phyloP scores from a whole-genome alignment of 2,888 invertebrate species.

The Campopleginae sp. region DNA sequence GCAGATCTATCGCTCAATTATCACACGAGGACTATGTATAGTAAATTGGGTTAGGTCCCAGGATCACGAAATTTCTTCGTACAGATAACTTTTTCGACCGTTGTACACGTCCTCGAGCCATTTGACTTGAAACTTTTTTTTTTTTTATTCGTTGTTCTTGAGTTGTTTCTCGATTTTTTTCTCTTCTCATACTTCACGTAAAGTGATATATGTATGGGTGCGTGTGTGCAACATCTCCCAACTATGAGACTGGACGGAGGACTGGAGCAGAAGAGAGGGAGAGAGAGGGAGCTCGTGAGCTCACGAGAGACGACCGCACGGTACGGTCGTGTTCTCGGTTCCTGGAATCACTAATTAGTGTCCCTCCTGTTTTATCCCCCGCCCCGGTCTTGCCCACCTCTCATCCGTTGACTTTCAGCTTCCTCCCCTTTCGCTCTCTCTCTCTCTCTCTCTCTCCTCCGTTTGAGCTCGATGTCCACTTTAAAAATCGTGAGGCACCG shows the following conservation, averaged over 20 bases:
- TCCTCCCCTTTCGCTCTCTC: constrained; percentile 71
- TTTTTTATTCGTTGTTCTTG: constrained; percentile 62
- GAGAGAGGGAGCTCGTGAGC: constrained; percentile 31
- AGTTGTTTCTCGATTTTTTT: constrained; percentile 53
- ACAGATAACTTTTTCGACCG: constrained; percentile 62
- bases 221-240: constrained; percentile 34
- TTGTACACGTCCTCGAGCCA: constrained; percentile 61
- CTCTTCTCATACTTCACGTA: constrained; percentile 52
- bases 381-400: constrained; percentile 71
- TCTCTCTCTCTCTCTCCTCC: constrained; percentile 69
- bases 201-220: constrained; percentile 24
- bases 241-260: constrained; percentile 37
- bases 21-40: constrained; percentile 37
- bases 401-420: constrained; percentile 72
- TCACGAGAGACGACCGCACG: constrained; percentile 74
- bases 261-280: constrained; percentile 41
- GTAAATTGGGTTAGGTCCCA: constrained; percentile 27
- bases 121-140: constrained; percentile 49
- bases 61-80: constrained; percentile 54
- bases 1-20: constrained; percentile 50
- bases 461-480: constrained; percentile 66
- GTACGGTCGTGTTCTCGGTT: constrained; percentile 81
- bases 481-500: constrained; percentile 78
- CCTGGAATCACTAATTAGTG: constrained; percentile 84
- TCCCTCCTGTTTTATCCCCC: constrained; percentile 82